These are phyloP conservation scores for Crotalus viridis DNA, from an alignment of 2,113 vertebrate species.

Conservation along the genomic window DNA sequence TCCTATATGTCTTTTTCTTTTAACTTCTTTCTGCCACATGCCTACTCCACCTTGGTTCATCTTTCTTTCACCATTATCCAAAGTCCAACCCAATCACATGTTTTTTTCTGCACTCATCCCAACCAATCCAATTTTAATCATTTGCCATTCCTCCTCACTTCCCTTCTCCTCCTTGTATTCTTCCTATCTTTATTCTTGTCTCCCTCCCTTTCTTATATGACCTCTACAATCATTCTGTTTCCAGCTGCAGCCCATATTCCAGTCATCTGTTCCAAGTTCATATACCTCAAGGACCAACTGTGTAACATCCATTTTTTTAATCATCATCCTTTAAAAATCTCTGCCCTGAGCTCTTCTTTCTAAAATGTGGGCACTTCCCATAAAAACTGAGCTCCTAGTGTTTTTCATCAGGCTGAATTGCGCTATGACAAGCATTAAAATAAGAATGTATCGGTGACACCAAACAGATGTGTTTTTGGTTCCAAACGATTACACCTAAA, in stretches of 20 bases:
- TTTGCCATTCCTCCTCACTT: background rate
- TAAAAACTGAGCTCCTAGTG: background rate
- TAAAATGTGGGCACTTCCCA: background rate
- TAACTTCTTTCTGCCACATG: background rate
- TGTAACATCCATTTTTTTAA: background rate
- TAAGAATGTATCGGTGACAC: background rate
- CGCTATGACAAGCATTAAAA: background rate
- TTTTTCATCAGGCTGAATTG: background rate
- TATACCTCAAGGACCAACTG: background rate
- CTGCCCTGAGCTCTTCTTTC: background rate
- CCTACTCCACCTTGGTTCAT: background rate
- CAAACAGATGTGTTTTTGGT: background rate
- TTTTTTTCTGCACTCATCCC: background rate
- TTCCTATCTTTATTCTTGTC: background rate
- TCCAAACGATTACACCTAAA: background rate
- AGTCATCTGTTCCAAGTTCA: background rate
- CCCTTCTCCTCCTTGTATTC: background rate
- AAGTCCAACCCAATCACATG: background rate
- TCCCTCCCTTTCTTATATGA: background rate
- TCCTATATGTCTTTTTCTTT: background rate
- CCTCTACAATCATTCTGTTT: background rate
- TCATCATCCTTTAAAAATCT: background rate
- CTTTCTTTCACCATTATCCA: background rate
- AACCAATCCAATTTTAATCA: background rate
- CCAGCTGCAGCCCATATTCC: background rate